Base-by-base conservation (phyloP, 2,888 invertebrate species). In the Ormyrus nitidulus region DNA sequence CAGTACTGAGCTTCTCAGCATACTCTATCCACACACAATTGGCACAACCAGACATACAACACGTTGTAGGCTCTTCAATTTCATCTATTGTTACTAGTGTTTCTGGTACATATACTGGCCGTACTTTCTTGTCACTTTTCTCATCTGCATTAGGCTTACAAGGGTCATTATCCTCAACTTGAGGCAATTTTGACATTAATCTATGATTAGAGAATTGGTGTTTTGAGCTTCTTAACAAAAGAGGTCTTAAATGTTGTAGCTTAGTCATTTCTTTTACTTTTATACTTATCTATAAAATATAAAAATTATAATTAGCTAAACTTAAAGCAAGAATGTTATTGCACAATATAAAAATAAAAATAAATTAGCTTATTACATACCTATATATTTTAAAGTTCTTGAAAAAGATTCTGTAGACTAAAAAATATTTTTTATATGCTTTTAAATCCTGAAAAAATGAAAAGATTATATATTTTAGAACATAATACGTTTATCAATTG, bases 1-100 rank as follows among this genome's bases (percentile, higher is more conserved):
- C 91, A 83, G 93, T 92, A 5, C 93, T 92, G 64, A 98, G 86
- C 44, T 95, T 93, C 85, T 97, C 95, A 0, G 97, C 98, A 92
- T 98, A 98, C 13, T 94, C 94, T 72, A 98, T 94, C 95, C 96
- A 98, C 6, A 98, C 98, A 89, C 98, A 98, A 91, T 97, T 98
- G 0, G 95, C 92, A 91, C 98, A 98, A 0, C 98, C 98, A 0
- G 97, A 96, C 93, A 95, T 95, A 87, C 98, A 98, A 90, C 98
- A 98, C 48, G 93, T 94, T 3, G 96, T 95, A 0, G 98, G 98
- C 13, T 93, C 92, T 0, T 93, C 92, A 86, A 93, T 93, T 84
- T 95, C 94, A 19, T 92, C 90, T 10, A 91, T 9, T 8, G n/a
- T 66, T n/a, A 44, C 10, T 7, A 79, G 73, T 49, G 19, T 6